These are phyloP conservation scores for Rhabdornis inornatus DNA, from an alignment of 2,113 vertebrate species.

Conservation along the genomic window DNA sequence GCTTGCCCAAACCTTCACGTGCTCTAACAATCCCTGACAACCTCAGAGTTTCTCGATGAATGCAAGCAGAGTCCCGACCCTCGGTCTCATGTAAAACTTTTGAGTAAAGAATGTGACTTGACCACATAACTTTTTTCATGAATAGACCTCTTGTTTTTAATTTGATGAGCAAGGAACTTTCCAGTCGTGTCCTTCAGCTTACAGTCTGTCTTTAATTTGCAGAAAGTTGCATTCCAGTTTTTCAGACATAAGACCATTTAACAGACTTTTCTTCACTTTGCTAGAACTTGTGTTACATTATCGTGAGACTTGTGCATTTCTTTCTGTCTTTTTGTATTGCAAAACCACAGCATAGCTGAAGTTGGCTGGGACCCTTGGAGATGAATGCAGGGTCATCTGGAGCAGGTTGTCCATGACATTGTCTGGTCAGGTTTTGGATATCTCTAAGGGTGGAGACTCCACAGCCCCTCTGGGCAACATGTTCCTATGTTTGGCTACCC, in stretches of 20 bases:
- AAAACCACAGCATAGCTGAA: not conserved
- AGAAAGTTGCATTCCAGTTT: conserved; percentile 69
- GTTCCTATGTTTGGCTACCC: not conserved
- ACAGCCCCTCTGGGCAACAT: not conserved
- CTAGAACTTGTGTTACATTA: conserved; percentile 8
- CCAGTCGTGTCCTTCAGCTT: conserved; percentile 65
- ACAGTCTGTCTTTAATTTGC: conserved; percentile 77
- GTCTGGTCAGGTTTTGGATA: not conserved
- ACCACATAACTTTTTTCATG: conserved; percentile 65
- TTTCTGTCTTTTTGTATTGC: not conserved
- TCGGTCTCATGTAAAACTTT: not conserved
- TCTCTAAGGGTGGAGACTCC: not conserved
- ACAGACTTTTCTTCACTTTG: conserved; percentile 34
- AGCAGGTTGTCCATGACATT: not conserved
- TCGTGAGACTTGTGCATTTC: not conserved
- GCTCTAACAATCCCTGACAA: not conserved
- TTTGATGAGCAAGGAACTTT: conserved; percentile 76
- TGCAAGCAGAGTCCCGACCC: not conserved
- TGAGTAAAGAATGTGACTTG: conserved; percentile 62
- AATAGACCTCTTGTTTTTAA: conserved; percentile 77
- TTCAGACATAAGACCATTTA: conserved; percentile 64
- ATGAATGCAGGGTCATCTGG: not conserved
- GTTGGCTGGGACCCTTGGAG: not conserved
- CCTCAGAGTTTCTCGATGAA: not conserved
- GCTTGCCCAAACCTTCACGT: not conserved